Evolutionary conservation across 2,888 invertebrate species (phyloP).

Genomic region (Alentia gelatinosa): DNA sequence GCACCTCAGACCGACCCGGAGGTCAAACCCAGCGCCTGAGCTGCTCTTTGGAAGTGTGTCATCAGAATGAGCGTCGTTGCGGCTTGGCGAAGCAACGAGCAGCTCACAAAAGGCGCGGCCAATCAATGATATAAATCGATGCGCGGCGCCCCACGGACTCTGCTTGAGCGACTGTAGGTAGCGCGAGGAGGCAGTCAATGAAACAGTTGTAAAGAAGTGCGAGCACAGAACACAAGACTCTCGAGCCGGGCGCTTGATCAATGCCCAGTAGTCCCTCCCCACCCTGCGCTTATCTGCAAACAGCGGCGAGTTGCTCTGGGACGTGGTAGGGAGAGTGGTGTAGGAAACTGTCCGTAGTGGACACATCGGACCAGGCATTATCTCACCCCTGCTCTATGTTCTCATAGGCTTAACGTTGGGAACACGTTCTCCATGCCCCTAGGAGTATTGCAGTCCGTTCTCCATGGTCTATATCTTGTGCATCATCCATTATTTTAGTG

Average conservation of each 20-base stretch:
- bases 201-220: slow-evolving; percentile 49
- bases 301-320: background rate
- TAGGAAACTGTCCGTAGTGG: background rate
- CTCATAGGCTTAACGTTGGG: too few relatives aligned
- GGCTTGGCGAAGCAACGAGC: background rate
- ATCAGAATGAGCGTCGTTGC: background rate
- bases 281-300: slow-evolving; percentile 38
- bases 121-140: slow-evolving; percentile 47
- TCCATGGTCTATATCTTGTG: too few relatives aligned
- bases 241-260: background rate
- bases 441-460: too few relatives aligned
- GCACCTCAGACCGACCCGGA: background rate
- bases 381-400: too few relatives aligned
- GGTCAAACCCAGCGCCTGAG: slow-evolving; percentile 6
- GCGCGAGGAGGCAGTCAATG: background rate
- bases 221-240: slow-evolving; percentile 43
- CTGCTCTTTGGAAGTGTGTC: slow-evolving; percentile 31
- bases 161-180: background rate
- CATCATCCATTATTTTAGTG: too few relatives aligned
- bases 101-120: slow-evolving; percentile 40
- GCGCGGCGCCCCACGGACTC: background rate
- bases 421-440: too few relatives aligned
- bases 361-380: too few relatives aligned
- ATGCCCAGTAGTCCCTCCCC: background rate
- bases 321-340: background rate